Evolutionary conservation across 1,140 invertebrate genomes (phyloP).

Genomic region (Aporrectodea caliginosa): DNA sequence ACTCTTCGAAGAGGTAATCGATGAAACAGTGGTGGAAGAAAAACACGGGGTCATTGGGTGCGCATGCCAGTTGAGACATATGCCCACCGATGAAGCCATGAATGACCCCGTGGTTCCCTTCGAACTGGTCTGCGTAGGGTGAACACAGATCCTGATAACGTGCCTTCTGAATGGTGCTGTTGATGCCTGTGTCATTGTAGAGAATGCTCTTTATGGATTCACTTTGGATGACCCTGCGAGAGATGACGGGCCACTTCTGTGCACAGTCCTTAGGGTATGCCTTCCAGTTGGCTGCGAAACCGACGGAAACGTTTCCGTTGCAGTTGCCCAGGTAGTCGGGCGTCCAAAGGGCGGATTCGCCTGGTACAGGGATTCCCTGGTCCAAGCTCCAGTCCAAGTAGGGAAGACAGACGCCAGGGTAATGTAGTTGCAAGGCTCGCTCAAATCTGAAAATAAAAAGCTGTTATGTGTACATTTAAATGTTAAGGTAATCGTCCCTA

Average conservation of each 20-base stretch:
- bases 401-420: not conserved
- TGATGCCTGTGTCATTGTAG: not conserved
- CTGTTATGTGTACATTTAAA: too few relatives aligned
- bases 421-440: conserved; percentile 10
- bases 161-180: not conserved
- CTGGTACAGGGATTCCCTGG: not conserved
- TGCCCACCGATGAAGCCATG: conserved; percentile 47
- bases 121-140: conserved; percentile 33
- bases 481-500: too few relatives aligned
- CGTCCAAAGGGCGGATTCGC: conserved; percentile 2
- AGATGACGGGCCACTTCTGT: not conserved
- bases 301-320: not conserved
- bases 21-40: conserved; percentile 56
- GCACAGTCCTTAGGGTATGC: not conserved
- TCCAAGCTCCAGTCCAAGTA: conserved; percentile 7
- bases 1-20: conserved; percentile 48
- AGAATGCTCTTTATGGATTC: not conserved
- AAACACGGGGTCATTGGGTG: conserved; percentile 54
- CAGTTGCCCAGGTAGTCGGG: conserved; percentile 4
- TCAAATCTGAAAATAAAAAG: conserved; percentile 13
- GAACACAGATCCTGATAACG: not conserved
- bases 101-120: conserved; percentile 42
- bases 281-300: conserved; percentile 11
- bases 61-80: conserved; percentile 44
- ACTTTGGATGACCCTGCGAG: not conserved